Evolutionary conservation across 2,113 vertebrate species (phyloP).

Genomic region (Accipiter virgatus): DNA sequence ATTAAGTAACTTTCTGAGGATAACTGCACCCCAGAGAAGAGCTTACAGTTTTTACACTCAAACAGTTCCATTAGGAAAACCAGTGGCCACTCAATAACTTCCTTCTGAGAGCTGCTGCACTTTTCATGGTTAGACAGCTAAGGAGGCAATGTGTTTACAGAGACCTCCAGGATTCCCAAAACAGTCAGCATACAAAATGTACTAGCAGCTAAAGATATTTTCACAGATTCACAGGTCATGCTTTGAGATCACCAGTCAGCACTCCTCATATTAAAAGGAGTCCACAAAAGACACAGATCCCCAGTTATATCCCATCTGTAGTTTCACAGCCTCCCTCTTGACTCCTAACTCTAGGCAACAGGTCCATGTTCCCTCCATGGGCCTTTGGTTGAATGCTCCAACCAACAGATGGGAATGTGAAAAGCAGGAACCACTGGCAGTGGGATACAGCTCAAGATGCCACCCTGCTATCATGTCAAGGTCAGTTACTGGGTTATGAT

Average conservation of each 20-base stretch:
- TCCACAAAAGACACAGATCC: not conserved
- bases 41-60: not conserved
- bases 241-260: not conserved
- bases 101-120: not conserved
- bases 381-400: not conserved
- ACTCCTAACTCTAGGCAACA: not conserved
- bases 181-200: not conserved
- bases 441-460: not conserved
- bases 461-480: too few species aligned
- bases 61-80: not conserved
- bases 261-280: not conserved
- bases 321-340: not conserved
- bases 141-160: not conserved
- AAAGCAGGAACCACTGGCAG: not conserved
- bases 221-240: not conserved
- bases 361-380: rapidly evolving
- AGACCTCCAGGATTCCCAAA: not conserved
- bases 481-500: not conserved
- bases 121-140: not conserved
- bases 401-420: not conserved
- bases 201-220: not conserved
- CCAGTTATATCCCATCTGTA: not conserved
- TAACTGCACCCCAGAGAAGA: not conserved
- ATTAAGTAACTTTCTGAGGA: not conserved
- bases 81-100: not conserved